A percentile compares a stretch with the other conserved stretches of the same genome.
Evolutionary conservation across 2,888 invertebrate species (phyloP).

Genomic region (Baccha elongata): DNA sequence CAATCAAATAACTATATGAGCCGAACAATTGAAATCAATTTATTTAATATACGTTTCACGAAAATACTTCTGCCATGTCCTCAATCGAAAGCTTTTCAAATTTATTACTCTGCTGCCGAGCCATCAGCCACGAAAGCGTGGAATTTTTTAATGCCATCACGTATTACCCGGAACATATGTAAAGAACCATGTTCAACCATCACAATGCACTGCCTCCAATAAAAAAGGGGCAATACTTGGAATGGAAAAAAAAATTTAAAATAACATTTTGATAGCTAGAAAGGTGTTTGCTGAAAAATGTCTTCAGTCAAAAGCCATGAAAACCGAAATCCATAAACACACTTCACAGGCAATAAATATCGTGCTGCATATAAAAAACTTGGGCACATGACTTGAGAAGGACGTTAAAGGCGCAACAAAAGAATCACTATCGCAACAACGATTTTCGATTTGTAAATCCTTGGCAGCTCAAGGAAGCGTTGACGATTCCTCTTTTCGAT

Average conservation of each 20-base stretch:
- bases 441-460: constrained; percentile 43
- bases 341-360: constrained; percentile 59
- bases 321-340: constrained; percentile 65
- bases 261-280: constrained; percentile 54
- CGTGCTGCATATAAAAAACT: constrained; percentile 16
- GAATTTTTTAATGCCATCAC: constrained; percentile 52
- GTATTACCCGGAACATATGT: constrained; percentile 34
- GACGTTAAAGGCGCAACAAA: constrained; percentile 63
- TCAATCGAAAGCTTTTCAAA: constrained; percentile 34
- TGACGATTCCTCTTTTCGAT: constrained; percentile 45
- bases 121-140: neutral
- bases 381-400: constrained; percentile 38
- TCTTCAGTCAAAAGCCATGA: constrained; percentile 44
- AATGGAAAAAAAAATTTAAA: constrained; percentile 30
- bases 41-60: constrained; percentile 17
- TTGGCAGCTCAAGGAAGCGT: constrained; percentile 42
- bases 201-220: constrained; percentile 19
- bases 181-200: constrained; percentile 13
- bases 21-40: constrained; percentile 44
- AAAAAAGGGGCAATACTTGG: constrained; percentile 7
- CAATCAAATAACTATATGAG: neutral
- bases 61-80: constrained; percentile 22
- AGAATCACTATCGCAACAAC: constrained; percentile 51
- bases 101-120: constrained; percentile 19
- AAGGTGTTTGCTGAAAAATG: constrained; percentile 40